Percentiles rank a stretch among this genome's conserved stretches.
Evolutionary conservation across 2,888 invertebrate species (phyloP).

Genomic region (Harpalus rubripes): DNA sequence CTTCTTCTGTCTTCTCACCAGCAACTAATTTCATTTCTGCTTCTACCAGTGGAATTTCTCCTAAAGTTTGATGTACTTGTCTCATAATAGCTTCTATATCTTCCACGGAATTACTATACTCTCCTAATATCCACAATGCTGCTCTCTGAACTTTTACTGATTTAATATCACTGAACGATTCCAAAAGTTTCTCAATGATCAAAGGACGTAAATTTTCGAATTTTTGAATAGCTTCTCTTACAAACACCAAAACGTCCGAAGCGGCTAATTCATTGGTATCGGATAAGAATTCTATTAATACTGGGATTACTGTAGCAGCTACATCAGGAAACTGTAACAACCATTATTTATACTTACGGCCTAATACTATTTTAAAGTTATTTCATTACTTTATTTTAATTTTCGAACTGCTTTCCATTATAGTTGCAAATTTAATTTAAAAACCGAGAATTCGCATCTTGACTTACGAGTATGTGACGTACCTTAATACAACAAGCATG

Average conservation of each 20-base stretch:
- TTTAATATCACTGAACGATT: constrained; percentile 91
- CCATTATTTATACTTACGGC: constrained; percentile 23
- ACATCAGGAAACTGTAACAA: constrained; percentile 90
- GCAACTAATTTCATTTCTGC: constrained; percentile 85
- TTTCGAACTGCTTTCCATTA: too few species aligned
- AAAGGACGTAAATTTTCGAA: constrained; percentile 89
- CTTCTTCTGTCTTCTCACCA: constrained; percentile 84
- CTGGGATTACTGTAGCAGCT: constrained; percentile 95
- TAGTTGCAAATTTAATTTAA: too few species aligned
- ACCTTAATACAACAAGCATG: constrained; percentile 95
- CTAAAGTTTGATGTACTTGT: constrained; percentile 86
- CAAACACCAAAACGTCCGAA: constrained; percentile 95
- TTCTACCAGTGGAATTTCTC: constrained; percentile 84
- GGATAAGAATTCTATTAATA: constrained; percentile 94
- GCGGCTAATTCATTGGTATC: constrained; percentile 95
- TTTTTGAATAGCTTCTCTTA: constrained; percentile 97
- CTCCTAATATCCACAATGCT: constrained; percentile 98
- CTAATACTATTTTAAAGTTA: not conserved
- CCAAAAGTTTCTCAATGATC: constrained; percentile 90
- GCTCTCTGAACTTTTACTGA: constrained; percentile 95
- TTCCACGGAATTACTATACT: constrained; percentile 90
- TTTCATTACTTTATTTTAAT: not conserved
- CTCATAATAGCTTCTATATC: constrained; percentile 90
- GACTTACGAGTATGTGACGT: constrained; percentile 12
- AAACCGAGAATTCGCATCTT: too few species aligned